phyloP scores from a whole-genome alignment of 2,888 invertebrate species.

The Meiosimyza decipiens region DNA sequence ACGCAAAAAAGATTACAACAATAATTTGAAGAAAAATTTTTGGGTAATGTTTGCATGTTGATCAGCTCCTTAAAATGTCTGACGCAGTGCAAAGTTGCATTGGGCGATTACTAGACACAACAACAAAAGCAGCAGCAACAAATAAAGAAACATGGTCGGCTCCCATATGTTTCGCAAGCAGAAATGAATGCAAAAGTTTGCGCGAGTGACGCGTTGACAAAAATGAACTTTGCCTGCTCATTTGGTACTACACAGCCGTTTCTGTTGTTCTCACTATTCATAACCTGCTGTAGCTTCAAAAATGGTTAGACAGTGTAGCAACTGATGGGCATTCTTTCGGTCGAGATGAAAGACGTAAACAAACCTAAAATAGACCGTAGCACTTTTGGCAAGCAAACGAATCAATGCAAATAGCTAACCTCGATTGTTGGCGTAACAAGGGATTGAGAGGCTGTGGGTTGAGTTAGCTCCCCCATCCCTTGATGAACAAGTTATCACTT shows the following conservation, averaged over 20 bases:
- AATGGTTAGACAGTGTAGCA: neutral
- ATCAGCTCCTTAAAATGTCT: conserved; percentile 20
- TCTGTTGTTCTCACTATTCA: too few relatives aligned
- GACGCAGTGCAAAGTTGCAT: neutral
- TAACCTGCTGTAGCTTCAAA: neutral
- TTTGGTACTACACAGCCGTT: neutral
- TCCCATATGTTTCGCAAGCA: conserved; percentile 4
- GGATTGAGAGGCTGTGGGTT: too few relatives aligned
- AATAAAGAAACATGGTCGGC: neutral
- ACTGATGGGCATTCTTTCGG: neutral
- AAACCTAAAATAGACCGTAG: too few relatives aligned
- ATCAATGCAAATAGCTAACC: too few relatives aligned
- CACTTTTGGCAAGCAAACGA: too few relatives aligned
- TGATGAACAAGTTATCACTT: too few relatives aligned
- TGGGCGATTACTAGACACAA: neutral
- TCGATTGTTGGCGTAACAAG: too few relatives aligned
- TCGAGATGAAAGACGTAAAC: too few relatives aligned
- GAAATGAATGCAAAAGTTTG: neutral
- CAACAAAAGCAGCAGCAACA: neutral
- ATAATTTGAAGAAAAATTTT: neutral
- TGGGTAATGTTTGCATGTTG: conserved; percentile 23
- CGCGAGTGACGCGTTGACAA: conserved; percentile 11
- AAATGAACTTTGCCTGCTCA: conserved; percentile 7
- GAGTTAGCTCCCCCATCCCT: too few relatives aligned
- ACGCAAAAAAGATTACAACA: neutral